A percentile compares a stretch with the other conserved stretches of the same genome.
These are phyloP conservation scores for Alitta virens DNA, from an alignment of 2,888 invertebrate species.

Conservation along the genomic window DNA sequence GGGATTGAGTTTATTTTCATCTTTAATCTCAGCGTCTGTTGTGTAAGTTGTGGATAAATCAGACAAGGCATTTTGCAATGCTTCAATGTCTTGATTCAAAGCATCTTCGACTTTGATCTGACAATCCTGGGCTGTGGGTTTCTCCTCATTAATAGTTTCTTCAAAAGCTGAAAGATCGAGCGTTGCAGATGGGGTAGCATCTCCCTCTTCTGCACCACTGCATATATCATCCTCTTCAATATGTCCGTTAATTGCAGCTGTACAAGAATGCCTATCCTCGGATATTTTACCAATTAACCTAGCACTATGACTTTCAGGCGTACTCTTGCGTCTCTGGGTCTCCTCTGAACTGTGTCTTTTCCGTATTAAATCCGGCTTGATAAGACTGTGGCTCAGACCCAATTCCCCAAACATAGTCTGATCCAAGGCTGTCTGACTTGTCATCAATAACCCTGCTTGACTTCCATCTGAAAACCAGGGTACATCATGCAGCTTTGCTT, in stretches of 20 bases:
- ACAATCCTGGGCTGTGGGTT: too few relatives aligned
- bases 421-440: slow-evolving; percentile 44
- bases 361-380: slow-evolving; percentile 29
- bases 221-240: not conserved
- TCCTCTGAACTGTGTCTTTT: slow-evolving; percentile 52
- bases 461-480: slow-evolving; percentile 45
- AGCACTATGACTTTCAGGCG: not conserved
- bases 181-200: not conserved
- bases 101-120: too few relatives aligned
- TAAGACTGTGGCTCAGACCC: slow-evolving; percentile 26
- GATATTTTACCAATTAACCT: not conserved
- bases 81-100: not conserved
- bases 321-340: slow-evolving; percentile 2
- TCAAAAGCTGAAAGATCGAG: not conserved
- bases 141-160: not conserved
- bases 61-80: not conserved
- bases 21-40: not conserved
- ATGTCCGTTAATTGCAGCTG: not conserved
- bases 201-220: not conserved
- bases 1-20: not conserved
- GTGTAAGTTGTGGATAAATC: not conserved
- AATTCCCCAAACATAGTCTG: slow-evolving; percentile 27
- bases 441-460: slow-evolving; percentile 63
- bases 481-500: not conserved
- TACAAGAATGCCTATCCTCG: not conserved